Evolutionary conservation across 2,888 invertebrate genomes (phyloP).

Genomic region (Ichneumon xanthorius): DNA sequence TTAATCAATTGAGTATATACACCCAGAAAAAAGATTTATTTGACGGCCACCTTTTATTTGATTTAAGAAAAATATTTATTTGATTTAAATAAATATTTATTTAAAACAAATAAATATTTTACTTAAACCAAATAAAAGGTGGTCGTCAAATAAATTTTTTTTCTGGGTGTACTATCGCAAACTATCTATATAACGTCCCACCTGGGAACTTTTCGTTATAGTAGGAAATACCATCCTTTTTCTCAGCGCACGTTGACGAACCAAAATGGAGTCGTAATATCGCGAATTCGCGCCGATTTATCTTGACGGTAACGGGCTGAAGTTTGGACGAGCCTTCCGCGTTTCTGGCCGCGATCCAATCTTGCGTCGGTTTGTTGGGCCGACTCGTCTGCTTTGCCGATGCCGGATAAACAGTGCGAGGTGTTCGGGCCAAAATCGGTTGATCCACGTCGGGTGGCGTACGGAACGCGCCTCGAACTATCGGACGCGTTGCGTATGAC

Average conservation of each 20-base stretch:
- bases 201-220: too few species aligned
- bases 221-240: too few species aligned
- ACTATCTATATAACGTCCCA: too few species aligned
- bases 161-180: too few species aligned
- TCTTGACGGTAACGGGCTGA: slow-evolving; percentile 24
- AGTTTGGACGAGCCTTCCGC: slow-evolving; percentile 27
- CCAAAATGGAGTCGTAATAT: not conserved
- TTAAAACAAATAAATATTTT: too few species aligned
- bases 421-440: slow-evolving; percentile 77
- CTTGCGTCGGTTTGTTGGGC: slow-evolving; percentile 57
- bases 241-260: not conserved
- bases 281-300: not conserved
- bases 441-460: slow-evolving; percentile 70
- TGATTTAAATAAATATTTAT: too few species aligned
- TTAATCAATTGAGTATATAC: too few species aligned
- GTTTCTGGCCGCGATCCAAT: slow-evolving; percentile 72
- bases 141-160: too few species aligned
- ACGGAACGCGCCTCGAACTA: slow-evolving; percentile 65
- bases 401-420: slow-evolving; percentile 72
- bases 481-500: slow-evolving; percentile 40
- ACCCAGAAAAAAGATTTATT: too few species aligned
- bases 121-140: too few species aligned
- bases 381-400: slow-evolving; percentile 23
- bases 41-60: too few species aligned
- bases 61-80: too few species aligned